Evolutionary conservation across 1,140 invertebrate species (phyloP), one percentile per base, ranked within the genome.

Genomic region (Rhizoglyphus robini): DNA sequence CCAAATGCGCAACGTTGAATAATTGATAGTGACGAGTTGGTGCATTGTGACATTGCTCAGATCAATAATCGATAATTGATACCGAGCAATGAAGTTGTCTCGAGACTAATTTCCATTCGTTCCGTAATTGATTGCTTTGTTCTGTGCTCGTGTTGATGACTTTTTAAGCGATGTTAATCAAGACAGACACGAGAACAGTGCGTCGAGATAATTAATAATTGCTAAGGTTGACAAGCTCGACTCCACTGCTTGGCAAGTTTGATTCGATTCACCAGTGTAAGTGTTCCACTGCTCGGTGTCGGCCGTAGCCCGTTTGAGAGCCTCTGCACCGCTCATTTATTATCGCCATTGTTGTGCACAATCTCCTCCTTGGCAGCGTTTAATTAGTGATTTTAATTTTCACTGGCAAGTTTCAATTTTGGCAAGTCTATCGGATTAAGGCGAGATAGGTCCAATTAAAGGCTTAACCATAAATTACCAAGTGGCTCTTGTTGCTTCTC

Each of bases 101-200:
- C n/a, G 36, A 41, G 18, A 41, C 36, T 8, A 41, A 41, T 41
- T 41, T 41, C 36, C 36, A 41, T 41, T 41, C 36, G 18, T 11
- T 11, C 36, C 36, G n/a, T 41, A 41, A 41, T 41, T 41, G 36
- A 41, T 41, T 41, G 36, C 36, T 18, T 41, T 54, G 15, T 25
- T 5, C 23, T 54, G 8, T 32, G 51, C 51, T 54, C 51, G 31
- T 32, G 51, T 32, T 54, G 51, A 54, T 54, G 51, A 54, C 51
- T 54, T 54, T 54, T 54, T 54, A 54, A 54, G 51, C 51, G 51
- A 54, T 54, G 51, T 54, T 54, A 54, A 54, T 54, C 8, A 54
- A 25, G 15, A 20, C 8, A 54, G 51, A 20, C 23, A 54, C 23
- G 51, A 20, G 8, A 20, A 23, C 18, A 27, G 51, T 54, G 23